These are phyloP conservation scores for Larimichthys crocea DNA, from an alignment of 2,113 vertebrate species.

Conservation along the genomic window DNA sequence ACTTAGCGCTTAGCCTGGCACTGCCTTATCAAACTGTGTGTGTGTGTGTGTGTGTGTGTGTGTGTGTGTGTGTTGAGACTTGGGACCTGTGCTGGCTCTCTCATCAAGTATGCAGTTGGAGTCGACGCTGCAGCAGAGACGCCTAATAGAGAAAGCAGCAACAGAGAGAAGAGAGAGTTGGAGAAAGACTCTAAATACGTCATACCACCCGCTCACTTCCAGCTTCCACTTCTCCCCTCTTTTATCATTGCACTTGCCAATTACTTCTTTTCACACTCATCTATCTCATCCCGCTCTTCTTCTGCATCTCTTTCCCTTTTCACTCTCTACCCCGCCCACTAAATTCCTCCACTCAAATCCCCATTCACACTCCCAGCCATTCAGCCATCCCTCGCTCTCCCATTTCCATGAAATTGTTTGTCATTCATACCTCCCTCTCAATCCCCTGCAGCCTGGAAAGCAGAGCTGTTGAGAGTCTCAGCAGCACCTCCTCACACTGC, in stretches of 20 bases:
- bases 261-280: conserved; percentile 71
- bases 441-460: conserved; percentile 37
- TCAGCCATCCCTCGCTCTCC: conserved; percentile 47
- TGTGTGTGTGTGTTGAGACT: conserved; percentile 43
- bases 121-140: conserved; percentile 73
- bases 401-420: conserved; percentile 59
- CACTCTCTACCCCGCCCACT: conserved; percentile 49
- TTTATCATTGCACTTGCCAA: conserved; percentile 66
- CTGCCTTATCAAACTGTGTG: conserved; percentile 39
- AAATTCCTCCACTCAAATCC: conserved; percentile 54
- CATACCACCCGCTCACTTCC: conserved; percentile 64
- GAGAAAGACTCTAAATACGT: conserved; percentile 60
- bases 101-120: conserved; percentile 77
- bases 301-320: conserved; percentile 58
- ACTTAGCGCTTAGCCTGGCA: conserved; percentile 59
- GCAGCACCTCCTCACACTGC: conserved; percentile 33
- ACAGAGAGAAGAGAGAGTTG: conserved; percentile 42
- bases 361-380: conserved; percentile 55
- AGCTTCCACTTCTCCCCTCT: conserved; percentile 57
- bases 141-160: conserved; percentile 63
- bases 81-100: conserved; percentile 55
- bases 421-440: conserved; percentile 60
- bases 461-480: conserved; percentile 39
- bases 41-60: conserved; percentile 28
- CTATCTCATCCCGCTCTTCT: conserved; percentile 64